Conservation (phyloP, 2,113 vertebrate species). For the Peromyscus maniculatus region DNA sequence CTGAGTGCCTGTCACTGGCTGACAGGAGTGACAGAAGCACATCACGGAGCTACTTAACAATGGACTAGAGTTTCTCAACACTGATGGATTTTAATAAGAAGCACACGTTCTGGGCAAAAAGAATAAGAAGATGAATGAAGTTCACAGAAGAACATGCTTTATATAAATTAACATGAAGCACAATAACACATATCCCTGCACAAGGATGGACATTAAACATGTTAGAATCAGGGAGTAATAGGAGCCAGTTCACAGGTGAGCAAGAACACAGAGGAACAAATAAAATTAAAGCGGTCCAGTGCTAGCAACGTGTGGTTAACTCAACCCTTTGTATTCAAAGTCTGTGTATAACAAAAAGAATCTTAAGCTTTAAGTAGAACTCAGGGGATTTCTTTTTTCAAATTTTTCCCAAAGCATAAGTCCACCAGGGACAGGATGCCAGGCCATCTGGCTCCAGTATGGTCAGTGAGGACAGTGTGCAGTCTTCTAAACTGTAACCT, state of each 20-base stretch:
- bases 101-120: background rate
- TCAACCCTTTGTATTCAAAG: background rate
- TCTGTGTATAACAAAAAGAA: slow-evolving; percentile 14
- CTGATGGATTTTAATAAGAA: background rate
- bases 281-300: background rate
- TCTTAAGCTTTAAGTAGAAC: background rate
- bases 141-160: background rate
- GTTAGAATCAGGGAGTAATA: background rate
- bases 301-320: background rate
- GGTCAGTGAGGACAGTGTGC: background rate
- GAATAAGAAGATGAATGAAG: background rate
- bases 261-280: background rate
- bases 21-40: background rate
- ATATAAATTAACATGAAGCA: background rate
- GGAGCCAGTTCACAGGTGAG: background rate
- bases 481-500: background rate
- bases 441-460: background rate
- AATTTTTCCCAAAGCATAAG: background rate
- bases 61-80: background rate
- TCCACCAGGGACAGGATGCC: background rate
- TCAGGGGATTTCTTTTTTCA: background rate
- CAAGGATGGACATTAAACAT: background rate
- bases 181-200: background rate
- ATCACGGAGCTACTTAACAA: background rate
- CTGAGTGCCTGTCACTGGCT: background rate